phyloP scores from a whole-genome alignment of 2,888 invertebrate genomes.

The Plagiodera versicolora region DNA sequence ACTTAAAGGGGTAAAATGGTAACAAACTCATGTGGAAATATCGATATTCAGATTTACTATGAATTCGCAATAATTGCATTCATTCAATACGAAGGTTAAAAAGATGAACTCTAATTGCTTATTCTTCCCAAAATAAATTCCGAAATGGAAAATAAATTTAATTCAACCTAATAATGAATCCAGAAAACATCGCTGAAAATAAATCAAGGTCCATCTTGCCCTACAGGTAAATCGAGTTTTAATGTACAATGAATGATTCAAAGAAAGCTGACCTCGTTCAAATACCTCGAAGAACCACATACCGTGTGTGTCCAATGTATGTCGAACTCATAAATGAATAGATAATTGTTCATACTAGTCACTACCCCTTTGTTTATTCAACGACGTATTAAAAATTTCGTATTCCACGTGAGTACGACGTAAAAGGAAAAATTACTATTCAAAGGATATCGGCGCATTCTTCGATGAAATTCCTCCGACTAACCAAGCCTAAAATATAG shows the following conservation, averaged over 20 bases:
- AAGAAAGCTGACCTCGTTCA: background rate
- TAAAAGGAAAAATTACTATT: slow-evolving; percentile 20
- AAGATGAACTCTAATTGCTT: no score
- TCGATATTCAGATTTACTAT: no score
- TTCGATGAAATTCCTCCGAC: slow-evolving; percentile 12
- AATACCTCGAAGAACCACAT: background rate
- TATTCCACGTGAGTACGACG: slow-evolving; percentile 10
- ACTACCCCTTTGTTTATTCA: slow-evolving; percentile 7
- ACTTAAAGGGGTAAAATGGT: no score
- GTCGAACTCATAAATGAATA: background rate
- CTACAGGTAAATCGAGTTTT: background rate
- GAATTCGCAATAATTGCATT: no score
- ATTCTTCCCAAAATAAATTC: no score
- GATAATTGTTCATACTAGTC: no score
- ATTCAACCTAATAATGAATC: background rate
- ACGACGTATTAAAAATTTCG: background rate
- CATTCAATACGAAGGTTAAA: no score
- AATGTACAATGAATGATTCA: background rate
- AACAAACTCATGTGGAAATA: no score
- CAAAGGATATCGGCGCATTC: slow-evolving; percentile 14
- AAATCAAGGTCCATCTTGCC: background rate
- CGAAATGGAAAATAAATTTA: no score
- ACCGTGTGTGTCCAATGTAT: background rate
- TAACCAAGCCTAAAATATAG: slow-evolving; percentile 8
- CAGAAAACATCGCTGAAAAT: background rate